phyloP scores from a whole-genome alignment of 2,113 vertebrate species.

The Larimichthys polyactis region DNA sequence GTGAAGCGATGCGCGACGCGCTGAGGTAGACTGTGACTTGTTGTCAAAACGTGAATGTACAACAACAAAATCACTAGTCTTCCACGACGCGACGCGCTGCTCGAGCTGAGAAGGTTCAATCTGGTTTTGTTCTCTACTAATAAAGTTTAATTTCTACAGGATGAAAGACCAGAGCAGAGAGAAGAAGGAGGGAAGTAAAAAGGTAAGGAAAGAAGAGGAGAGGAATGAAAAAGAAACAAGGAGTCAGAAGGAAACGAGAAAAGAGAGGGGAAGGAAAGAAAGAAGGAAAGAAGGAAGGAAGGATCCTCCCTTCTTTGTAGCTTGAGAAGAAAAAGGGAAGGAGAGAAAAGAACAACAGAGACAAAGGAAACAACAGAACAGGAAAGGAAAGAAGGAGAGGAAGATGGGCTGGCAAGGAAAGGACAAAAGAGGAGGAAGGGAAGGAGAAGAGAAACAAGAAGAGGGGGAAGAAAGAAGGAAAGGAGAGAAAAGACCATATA shows the following conservation, averaged over 20 bases:
- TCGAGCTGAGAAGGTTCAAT: conserved; percentile 59
- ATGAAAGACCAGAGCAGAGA: conserved; percentile 26
- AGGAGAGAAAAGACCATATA: neutral
- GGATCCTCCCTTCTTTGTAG: neutral
- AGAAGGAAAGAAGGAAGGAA: neutral
- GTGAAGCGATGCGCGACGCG: conserved; percentile 38
- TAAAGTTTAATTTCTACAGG: conserved; percentile 66
- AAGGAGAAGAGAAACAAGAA: conserved; percentile 11
- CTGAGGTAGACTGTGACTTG: conserved; percentile 83
- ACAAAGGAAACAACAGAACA: neutral
- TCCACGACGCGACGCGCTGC: conserved; percentile 68
- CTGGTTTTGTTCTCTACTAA: conserved; percentile 73
- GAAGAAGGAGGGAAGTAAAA: neutral
- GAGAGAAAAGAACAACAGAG: no score
- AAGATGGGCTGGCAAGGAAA: neutral
- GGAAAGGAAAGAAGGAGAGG: neutral
- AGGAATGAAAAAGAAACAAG: neutral
- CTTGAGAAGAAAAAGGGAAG: neutral
- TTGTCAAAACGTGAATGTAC: conserved; percentile 75
- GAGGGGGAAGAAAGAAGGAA: neutral
- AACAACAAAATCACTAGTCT: conserved; percentile 87
- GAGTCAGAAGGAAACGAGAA: neutral
- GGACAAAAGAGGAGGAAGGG: neutral
- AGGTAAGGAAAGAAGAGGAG: neutral
- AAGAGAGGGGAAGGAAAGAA: neutral